Base-by-base conservation (phyloP, 1,140 invertebrate genomes). In the Nasonia vitripennis region DNA sequence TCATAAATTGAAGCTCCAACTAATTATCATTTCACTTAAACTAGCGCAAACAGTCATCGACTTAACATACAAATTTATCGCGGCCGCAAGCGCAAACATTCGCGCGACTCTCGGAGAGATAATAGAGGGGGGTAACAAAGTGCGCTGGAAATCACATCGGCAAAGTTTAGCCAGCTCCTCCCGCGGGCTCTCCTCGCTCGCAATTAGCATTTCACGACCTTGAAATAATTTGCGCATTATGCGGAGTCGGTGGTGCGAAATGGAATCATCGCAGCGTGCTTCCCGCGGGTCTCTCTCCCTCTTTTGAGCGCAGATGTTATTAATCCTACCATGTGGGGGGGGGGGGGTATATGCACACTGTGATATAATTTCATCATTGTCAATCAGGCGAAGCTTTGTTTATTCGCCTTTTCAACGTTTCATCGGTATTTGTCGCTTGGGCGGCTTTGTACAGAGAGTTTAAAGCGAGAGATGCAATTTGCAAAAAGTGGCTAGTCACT, bases 171-270 rank as follows among this genome's bases (percentile, higher is more conserved):
- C 17, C 7, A 6, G 41, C 45, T 20, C 3, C 48, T n/a, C 41
- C 41, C 41, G 48, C 14, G 23, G 31, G 23, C 27, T 10, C 51
- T 80, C 20, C 20, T 62, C 20, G 17, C 55, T 62, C 20, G 55
- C 27, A 68, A 85, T 86, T 86, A 86, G 78, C 84, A 81, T 86
- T 70, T 77, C 2, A 27, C 41, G 79, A 55, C 84, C 79, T 86
- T 86, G 78, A 81, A 75, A 86, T 70, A 86, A 81, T 86, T 86
- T 78, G 70, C 78, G 70, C 79, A 82, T 81, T 77, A 48, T 78
- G n/a, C 74, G 45, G 55, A 70, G 71, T 23, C 51, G 78, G 31
- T 75, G 68, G 78, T 17, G 73, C 71, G 73, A 81, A 81, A 78
- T 81, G 79, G 48, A 86, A 75, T 70, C 84, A 86, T 55, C 11